Evolutionary conservation across 2,113 vertebrate species (phyloP).

Genomic region (Sphaerodactylus townsendi): DNA sequence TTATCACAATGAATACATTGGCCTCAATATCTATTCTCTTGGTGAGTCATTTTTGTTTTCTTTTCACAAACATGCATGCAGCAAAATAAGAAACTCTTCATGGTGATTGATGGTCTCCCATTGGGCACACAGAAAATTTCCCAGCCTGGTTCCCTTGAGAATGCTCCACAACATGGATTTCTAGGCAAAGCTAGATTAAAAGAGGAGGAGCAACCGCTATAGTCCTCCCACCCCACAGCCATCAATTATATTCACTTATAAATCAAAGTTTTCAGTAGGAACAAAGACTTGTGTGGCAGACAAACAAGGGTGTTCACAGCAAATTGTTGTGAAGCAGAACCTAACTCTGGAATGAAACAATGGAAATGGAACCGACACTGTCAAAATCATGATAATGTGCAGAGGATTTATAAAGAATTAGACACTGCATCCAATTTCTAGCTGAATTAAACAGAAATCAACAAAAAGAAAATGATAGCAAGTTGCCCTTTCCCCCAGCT

Average conservation of each 20-base stretch:
- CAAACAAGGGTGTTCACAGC: slow-evolving; percentile 79
- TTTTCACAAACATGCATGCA: slow-evolving; percentile 78
- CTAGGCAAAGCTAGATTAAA: slow-evolving; percentile 85
- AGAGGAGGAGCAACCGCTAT: slow-evolving; percentile 80
- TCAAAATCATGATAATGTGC: slow-evolving; percentile 74
- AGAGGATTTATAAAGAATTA: slow-evolving; percentile 81
- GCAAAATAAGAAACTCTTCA: slow-evolving; percentile 71
- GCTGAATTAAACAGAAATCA: slow-evolving; percentile 68
- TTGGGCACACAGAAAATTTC: slow-evolving; percentile 80
- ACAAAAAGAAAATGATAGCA: slow-evolving; percentile 43
- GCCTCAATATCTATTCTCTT: slow-evolving; percentile 71
- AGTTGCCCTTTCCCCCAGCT: background rate
- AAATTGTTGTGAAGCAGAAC: slow-evolving; percentile 79
- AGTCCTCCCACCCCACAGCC: slow-evolving; percentile 76
- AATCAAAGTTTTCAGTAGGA: slow-evolving; percentile 82
- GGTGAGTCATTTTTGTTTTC: slow-evolving; percentile 74
- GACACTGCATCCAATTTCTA: slow-evolving; percentile 73
- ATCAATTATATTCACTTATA: slow-evolving; percentile 84
- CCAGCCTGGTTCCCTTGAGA: slow-evolving; percentile 83
- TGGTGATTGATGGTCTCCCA: slow-evolving; percentile 83
- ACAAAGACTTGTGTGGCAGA: slow-evolving; percentile 81
- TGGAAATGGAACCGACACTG: slow-evolving; percentile 73
- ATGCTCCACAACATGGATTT: slow-evolving; percentile 76
- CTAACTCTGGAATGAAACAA: slow-evolving; percentile 79
- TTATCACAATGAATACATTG: slow-evolving; percentile 76